Base-by-base conservation (phyloP, 2,888 invertebrate genomes). In the Athalia cordata region DNA sequence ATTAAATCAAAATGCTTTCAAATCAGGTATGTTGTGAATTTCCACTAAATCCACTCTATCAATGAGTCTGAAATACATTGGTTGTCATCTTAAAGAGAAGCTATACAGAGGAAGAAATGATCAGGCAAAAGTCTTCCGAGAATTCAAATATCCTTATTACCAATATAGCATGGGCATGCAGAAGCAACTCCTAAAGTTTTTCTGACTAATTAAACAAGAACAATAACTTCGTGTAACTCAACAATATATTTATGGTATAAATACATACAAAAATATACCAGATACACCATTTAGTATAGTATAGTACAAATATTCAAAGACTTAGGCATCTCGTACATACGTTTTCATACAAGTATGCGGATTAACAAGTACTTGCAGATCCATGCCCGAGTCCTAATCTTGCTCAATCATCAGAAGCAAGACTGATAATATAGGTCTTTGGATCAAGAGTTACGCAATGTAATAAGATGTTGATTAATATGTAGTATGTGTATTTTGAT, bases 1-100 rank as follows among this genome's bases (percentile, higher is more conserved):
- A 89, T 88, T 89, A 87, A 89, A 88, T 87, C 85, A 83, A 86
- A 85, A 85, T 84, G 85, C 85, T 85, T 85, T 75, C 50, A 62
- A 75, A 75, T 62, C 50, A 29, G 49, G 62, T 6, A 55, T 43
- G n/a, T 55, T 68, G 9, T 29, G 2, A 29, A 29, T 29, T 29
- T 29, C 29, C 29, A 29, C 29, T 29, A 2, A 29, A 29, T 29
- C 29, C 29, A 29, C 29, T 29, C 29, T 29, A 29, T 29, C 29
- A 29, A 29, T 29, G 29, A 29, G 29, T 29, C 29, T 29, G 29
- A 29, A 29, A 29, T 1, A 29, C 2, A 29, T 29, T 29, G 29
- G 29, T 29, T 2, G 29, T 29, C 0, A 29, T 29, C 29, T 29
- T 2, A 29, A 29, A 29, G 29, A 29, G 29, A 29, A 29, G 29